A percentile compares a stretch with the other conserved stretches of the same genome.
Evolutionary conservation across 1,140 invertebrate species (phyloP).

Genomic region (Amphibalanus amphitrite): DNA sequence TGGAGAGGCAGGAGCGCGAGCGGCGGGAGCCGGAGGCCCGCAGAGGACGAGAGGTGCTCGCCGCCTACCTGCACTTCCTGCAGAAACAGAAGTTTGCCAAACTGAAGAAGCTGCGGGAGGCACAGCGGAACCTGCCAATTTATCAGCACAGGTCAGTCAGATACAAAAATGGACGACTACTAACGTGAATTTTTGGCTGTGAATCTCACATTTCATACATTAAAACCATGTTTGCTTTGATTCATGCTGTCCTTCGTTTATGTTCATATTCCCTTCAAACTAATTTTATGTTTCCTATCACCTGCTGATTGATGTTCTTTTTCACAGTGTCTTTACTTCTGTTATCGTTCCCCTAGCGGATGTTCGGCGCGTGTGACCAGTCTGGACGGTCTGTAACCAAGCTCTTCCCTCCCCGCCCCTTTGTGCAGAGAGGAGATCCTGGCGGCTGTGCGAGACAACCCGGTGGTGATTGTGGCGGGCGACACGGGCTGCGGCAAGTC

Average conservation of each 20-base stretch:
- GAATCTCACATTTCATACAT: background rate
- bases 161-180: too few species aligned
- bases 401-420: too few species aligned
- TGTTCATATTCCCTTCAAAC: background rate
- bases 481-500: constrained; percentile 98
- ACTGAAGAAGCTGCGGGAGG: constrained; percentile 56
- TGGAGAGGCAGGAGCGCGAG: constrained; percentile 23
- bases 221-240: background rate
- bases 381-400: too few species aligned
- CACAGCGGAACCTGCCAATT: constrained; percentile 73
- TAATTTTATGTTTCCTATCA: background rate
- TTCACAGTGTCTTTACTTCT: background rate
- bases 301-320: background rate
- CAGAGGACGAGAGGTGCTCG: constrained; percentile 27
- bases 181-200: background rate
- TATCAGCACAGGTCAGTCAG: constrained; percentile 38
- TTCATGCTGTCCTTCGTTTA: background rate
- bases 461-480: constrained; percentile 60
- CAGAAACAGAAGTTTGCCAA: constrained; percentile 78
- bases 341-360: too few species aligned
- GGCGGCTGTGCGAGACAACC: constrained; percentile 45
- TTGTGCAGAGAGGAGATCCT: constrained; percentile 46
- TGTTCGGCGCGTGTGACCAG: too few species aligned
- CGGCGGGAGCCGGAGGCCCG: constrained; percentile 31
- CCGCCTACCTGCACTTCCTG: constrained; percentile 71